phyloP scores from a whole-genome alignment of 2,113 vertebrate genomes.

The Merops nubicus region DNA sequence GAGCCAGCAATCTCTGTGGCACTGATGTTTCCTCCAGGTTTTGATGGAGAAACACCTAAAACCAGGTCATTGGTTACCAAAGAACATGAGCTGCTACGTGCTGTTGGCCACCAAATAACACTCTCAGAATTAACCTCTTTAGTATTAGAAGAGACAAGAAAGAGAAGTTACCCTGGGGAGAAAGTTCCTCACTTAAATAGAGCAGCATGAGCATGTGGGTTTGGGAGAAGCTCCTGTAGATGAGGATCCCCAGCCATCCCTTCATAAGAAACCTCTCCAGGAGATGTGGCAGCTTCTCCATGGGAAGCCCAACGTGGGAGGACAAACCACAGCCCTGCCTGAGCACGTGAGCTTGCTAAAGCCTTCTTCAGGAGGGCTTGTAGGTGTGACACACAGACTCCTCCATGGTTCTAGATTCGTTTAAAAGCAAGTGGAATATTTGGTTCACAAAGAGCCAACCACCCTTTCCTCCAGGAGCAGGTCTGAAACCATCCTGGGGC shows the following conservation, averaged over 20 bases:
- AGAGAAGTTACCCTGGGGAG: no score
- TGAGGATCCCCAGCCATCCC: no score
- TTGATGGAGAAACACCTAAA: not conserved
- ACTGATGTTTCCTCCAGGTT: not conserved
- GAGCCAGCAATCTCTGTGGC: not conserved
- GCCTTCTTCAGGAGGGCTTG: not conserved
- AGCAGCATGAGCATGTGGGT: not conserved
- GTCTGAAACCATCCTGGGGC: not conserved
- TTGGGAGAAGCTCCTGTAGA: not conserved
- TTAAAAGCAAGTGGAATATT: not conserved
- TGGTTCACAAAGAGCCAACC: not conserved
- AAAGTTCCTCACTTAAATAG: fast-evolving
- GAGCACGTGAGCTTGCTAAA: fast-evolving
- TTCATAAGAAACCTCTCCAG: no score
- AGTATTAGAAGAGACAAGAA: not conserved
- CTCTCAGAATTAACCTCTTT: not conserved
- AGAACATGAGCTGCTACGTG: not conserved
- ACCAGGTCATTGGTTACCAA: not conserved
- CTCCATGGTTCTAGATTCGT: fast-evolving
- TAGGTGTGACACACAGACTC: no score
- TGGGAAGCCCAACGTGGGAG: not conserved
- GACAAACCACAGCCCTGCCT: no score
- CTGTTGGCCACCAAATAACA: not conserved
- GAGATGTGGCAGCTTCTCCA: not conserved
- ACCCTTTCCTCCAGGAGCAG: not conserved